These are phyloP conservation scores for Aphidius colemani DNA, from an alignment of 2,888 invertebrate genomes.

Conservation along the genomic window DNA sequence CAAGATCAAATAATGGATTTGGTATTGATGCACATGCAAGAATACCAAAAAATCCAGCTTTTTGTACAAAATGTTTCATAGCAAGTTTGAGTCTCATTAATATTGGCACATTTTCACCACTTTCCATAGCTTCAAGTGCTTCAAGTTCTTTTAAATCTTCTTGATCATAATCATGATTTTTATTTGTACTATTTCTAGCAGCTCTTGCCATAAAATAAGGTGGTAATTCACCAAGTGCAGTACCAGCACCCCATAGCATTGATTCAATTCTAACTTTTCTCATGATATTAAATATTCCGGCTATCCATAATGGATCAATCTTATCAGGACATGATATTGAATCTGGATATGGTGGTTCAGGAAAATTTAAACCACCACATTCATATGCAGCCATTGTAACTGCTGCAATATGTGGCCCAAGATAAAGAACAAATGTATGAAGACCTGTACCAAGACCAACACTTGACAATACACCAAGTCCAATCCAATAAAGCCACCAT, in stretches of 20 bases:
- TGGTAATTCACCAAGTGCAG: slow-evolving; percentile 97
- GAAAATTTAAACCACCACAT: slow-evolving; percentile 93
- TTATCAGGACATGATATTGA: slow-evolving; percentile 93
- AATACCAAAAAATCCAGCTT: slow-evolving; percentile 94
- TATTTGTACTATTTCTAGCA: slow-evolving; percentile 66
- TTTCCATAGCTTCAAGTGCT: slow-evolving; percentile 69
- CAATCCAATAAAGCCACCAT: slow-evolving; percentile 90
- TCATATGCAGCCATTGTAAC: slow-evolving; percentile 99
- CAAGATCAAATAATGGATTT: slow-evolving; percentile 98
- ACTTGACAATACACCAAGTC: slow-evolving; percentile 93
- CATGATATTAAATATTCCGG: slow-evolving; percentile 92
- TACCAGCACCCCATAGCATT: slow-evolving; percentile 97
- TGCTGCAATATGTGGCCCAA: slow-evolving; percentile 98
- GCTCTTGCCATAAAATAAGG: slow-evolving; percentile 99
- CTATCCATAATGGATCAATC: slow-evolving; percentile 66
- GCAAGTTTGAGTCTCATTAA: slow-evolving; percentile 81
- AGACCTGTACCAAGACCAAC: slow-evolving; percentile 98
- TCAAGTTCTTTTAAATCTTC: slow-evolving; percentile 74
- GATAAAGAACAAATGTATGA: slow-evolving; percentile 96
- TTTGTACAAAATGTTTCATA: slow-evolving; percentile 88
- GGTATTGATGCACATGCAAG: slow-evolving; percentile 96
- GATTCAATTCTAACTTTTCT: slow-evolving; percentile 93
- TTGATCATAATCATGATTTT: slow-evolving; percentile 62
- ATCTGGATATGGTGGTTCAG: slow-evolving; percentile 97
- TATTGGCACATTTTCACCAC: slow-evolving; percentile 66